Evolutionary conservation across 2,888 invertebrate species (phyloP).

Genomic region (Lasioglossum vierecki): DNA sequence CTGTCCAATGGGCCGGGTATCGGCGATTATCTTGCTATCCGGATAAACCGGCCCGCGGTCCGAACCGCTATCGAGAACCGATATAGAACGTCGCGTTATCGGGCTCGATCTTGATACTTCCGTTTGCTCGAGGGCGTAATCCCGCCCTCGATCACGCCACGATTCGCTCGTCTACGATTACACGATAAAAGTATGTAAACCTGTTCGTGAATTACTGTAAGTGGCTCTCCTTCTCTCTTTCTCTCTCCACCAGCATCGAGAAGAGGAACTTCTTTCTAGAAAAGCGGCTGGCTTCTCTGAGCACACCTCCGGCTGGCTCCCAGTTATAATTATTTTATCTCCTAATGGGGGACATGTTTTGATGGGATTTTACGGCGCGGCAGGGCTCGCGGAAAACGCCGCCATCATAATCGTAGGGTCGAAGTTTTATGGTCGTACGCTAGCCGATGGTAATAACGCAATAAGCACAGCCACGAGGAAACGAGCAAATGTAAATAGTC

Average conservation of each 20-base stretch:
- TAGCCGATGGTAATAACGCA: slow-evolving; percentile 27
- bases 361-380: slow-evolving; percentile 32
- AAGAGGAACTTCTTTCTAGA: slow-evolving; percentile 28
- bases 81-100: slow-evolving; percentile 77
- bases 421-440: slow-evolving; percentile 27
- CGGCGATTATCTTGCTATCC: slow-evolving; percentile 79
- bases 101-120: slow-evolving; percentile 77
- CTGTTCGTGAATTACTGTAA: slow-evolving; percentile 71
- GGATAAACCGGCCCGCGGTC: slow-evolving; percentile 79
- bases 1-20: slow-evolving; percentile 75
- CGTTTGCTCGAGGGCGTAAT: slow-evolving; percentile 72
- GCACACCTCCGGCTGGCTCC: slow-evolving; percentile 15
- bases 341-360: slow-evolving; percentile 41
- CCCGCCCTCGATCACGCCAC: slow-evolving; percentile 69
- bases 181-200: slow-evolving; percentile 70
- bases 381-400: slow-evolving; percentile 8
- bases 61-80: slow-evolving; percentile 73
- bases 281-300: neutral
- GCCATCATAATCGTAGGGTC: slow-evolving; percentile 45
- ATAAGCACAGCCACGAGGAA: neutral
- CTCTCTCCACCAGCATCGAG: neutral
- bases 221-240: slow-evolving; percentile 4
- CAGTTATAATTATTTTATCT: slow-evolving; percentile 56
- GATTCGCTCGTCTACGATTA: slow-evolving; percentile 70
- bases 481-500: slow-evolving; percentile 31